A percentile compares a stretch with the other conserved stretches of the same genome.
Evolutionary conservation across 2,797 vertebrate species (phyloP).

Genomic region (Antrozous pallidus): DNA sequence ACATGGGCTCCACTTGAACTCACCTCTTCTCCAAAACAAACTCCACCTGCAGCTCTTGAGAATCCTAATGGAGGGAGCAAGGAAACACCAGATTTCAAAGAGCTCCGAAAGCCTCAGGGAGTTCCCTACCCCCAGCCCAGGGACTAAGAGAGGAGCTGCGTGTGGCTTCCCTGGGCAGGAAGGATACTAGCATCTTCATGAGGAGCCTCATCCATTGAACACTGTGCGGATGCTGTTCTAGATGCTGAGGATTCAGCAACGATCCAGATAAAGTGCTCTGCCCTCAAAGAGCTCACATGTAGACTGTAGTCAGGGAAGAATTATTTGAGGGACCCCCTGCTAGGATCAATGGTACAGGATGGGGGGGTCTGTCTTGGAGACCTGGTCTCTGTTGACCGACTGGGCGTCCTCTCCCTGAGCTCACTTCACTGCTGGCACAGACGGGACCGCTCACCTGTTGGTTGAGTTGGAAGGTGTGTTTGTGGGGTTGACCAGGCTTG

Average conservation of each 20-base stretch:
- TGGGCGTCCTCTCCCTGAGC: not conserved
- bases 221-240: not conserved
- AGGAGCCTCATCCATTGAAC: not conserved
- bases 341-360: not conserved
- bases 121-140: not conserved
- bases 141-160: not conserved
- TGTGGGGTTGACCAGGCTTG: conserved; percentile 69
- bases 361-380: not conserved
- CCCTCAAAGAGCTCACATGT: not conserved
- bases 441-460: conserved; percentile 73
- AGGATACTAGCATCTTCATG: not conserved
- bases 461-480: conserved; percentile 76
- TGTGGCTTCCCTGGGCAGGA: not conserved
- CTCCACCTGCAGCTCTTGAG: conserved; percentile 84
- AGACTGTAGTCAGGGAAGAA: not conserved
- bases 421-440: not conserved
- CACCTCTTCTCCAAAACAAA: conserved; percentile 84
- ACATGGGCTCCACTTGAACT: conserved; percentile 25
- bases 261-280: not conserved
- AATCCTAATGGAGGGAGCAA: conserved; percentile 64
- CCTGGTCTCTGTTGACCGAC: not conserved
- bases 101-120: not conserved
- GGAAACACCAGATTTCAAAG: not conserved
- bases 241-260: not conserved
- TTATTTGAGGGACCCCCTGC: not conserved